phyloP scores from a whole-genome alignment of 2,797 vertebrate species.

The Micrastur ruficollis region DNA sequence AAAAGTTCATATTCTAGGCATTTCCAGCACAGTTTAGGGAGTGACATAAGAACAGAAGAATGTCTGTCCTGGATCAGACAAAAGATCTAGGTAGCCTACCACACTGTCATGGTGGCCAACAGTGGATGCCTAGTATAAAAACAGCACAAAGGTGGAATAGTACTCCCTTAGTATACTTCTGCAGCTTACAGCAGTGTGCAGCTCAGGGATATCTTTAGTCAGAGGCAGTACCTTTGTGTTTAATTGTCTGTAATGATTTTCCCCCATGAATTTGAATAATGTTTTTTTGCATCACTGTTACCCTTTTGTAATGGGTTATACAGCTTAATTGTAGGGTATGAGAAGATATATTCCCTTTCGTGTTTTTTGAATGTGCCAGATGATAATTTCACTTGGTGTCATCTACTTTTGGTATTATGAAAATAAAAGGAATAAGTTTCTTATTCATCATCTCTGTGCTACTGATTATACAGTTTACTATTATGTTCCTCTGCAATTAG shows the following conservation, averaged over 20 bases:
- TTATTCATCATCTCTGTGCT: neutral
- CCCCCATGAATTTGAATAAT: neutral
- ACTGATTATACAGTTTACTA: neutral
- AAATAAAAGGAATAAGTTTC: neutral
- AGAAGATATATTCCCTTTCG: neutral
- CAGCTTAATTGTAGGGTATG: neutral
- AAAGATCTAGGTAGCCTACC: neutral
- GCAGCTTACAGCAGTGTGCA: neutral
- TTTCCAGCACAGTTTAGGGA: neutral
- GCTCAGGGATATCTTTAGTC: neutral
- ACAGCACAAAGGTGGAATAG: accelerated
- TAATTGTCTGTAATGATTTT: neutral
- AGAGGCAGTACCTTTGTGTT: neutral
- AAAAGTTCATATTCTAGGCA: neutral
- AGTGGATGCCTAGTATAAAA: neutral
- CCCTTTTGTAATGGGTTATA: neutral
- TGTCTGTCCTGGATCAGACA: neutral
- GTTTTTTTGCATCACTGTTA: neutral
- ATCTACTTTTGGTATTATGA: neutral
- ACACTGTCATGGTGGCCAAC: neutral
- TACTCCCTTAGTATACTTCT: neutral
- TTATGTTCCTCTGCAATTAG: neutral
- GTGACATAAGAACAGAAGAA: neutral
- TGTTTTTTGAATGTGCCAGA: neutral
- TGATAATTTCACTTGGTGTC: neutral